phyloP scores from a whole-genome alignment of 2,113 vertebrate species.

The Picathartes gymnocephalus region DNA sequence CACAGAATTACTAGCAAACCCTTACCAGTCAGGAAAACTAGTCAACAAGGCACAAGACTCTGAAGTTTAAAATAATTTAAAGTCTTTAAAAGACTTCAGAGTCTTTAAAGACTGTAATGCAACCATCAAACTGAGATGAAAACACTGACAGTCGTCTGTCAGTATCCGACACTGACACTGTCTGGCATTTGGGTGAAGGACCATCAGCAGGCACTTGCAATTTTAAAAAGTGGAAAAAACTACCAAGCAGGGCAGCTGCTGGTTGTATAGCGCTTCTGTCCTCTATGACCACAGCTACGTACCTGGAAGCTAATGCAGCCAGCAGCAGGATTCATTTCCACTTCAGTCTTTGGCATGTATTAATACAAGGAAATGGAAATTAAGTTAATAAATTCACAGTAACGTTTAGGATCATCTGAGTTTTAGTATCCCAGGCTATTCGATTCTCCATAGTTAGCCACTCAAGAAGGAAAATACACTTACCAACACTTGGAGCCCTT shows the following conservation, averaged over 20 bases:
- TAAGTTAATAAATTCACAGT: neutral
- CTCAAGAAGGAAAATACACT: neutral
- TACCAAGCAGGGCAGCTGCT: neutral
- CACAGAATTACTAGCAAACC: neutral
- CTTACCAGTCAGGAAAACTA: neutral
- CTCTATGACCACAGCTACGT: neutral
- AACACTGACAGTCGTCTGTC: neutral
- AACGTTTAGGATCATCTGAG: neutral
- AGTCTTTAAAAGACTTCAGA: neutral
- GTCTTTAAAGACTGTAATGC: neutral
- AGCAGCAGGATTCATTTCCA: slow-evolving; percentile 4
- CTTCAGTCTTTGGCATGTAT: neutral
- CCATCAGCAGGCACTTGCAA: neutral
- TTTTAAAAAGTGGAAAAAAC: neutral
- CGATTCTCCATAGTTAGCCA: neutral
- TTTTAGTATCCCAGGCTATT: neutral
- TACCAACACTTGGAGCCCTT: neutral
- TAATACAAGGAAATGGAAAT: neutral
- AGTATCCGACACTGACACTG: neutral
- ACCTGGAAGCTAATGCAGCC: neutral
- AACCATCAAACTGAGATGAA: neutral
- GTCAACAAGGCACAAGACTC: neutral
- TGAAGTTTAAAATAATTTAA: neutral
- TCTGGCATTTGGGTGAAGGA: neutral
- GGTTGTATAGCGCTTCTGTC: neutral